A percentile compares a stretch with the other conserved stretches of the same genome.
These are phyloP conservation scores for Neoascia interrupta DNA, from an alignment of 2,888 invertebrate genomes.

Conservation along the genomic window DNA sequence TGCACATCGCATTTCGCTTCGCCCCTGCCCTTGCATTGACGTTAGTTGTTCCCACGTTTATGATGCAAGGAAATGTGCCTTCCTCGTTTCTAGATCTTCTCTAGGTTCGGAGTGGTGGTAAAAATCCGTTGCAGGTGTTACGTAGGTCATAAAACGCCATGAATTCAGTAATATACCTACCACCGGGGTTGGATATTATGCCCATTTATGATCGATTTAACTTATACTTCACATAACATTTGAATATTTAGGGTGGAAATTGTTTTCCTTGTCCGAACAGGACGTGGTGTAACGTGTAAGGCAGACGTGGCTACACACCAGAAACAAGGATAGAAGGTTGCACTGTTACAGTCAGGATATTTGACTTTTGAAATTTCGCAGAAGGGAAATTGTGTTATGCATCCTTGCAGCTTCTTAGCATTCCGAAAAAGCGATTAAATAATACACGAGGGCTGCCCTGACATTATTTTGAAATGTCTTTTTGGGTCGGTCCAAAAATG, in stretches of 20 bases:
- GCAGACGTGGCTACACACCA: no score
- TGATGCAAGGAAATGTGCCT: constrained; percentile 6
- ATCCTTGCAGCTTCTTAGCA: no score
- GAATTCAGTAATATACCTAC: constrained; percentile 60
- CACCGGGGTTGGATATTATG: constrained; percentile 37
- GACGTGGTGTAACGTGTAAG: no score
- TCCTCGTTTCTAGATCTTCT: not conserved
- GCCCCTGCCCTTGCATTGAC: not conserved
- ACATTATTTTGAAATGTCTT: no score
- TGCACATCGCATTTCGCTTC: constrained; percentile 54
- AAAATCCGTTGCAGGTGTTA: constrained; percentile 63
- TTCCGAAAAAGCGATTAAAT: no score
- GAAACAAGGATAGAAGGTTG: no score
- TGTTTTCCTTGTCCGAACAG: no score
- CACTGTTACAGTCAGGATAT: no score
- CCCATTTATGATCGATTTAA: constrained; percentile 62
- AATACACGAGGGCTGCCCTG: no score
- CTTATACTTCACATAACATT: constrained; percentile 33
- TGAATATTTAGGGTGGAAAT: constrained; percentile 42
- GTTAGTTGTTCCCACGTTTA: constrained; percentile 2
- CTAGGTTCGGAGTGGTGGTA: not conserved
- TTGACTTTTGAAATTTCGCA: no score
- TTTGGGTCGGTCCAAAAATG: no score
- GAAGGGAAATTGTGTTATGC: no score
- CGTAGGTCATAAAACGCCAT: constrained; percentile 66